Evolutionary conservation across 92 coral and sea anemone species (phyloP), one percentile per base, ranked within the genome.

Genomic region (Umimayanthus kanabou): DNA sequence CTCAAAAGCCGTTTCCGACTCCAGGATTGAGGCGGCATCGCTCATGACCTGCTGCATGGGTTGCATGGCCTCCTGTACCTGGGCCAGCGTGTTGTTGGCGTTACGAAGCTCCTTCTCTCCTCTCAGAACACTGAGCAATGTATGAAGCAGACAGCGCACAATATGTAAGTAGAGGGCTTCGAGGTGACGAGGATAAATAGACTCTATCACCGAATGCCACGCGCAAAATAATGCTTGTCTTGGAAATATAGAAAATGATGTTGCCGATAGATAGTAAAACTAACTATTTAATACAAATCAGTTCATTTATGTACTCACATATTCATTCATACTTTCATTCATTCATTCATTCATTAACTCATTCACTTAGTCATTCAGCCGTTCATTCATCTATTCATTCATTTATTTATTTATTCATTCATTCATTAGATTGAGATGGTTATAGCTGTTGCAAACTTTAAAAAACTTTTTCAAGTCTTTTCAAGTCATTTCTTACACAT

Each of bases 41-140:
- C 87, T 82, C 98, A 95, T 95, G 14, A 94, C 98, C 55, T 93
- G 93, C 69, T 95, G 98, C 98, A 95, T 93, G 23, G 98, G 98
- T 42, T 91, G 91, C 94, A 95, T 88, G 10, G 88, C 98, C 69
- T 95, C 98, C 55, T 88, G 93, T 13, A 95, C 92, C 86, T 95
- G 87, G 42, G 98, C 96, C 85, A 95, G 87, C 6, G 98, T 95
- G 85, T 93, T 95, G 94, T 95, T 94, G 14, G 98, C 94, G 81
- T 89, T 95, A 47, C 88, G 86, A 71, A 95, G 93, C 72, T 93
- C 89, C 78, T 95, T 95, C 81, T 95, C 98, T 23, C 91, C 92
- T 1, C 93, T 90, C 33, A 91, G 88, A 11, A 95, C 91, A 29
- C 87, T 83, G 75, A 8, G 39, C 25, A 18, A 29, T 15, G 22